Conservation (phyloP, 2,888 invertebrate species). For the Amphiduros pacificus region DNA sequence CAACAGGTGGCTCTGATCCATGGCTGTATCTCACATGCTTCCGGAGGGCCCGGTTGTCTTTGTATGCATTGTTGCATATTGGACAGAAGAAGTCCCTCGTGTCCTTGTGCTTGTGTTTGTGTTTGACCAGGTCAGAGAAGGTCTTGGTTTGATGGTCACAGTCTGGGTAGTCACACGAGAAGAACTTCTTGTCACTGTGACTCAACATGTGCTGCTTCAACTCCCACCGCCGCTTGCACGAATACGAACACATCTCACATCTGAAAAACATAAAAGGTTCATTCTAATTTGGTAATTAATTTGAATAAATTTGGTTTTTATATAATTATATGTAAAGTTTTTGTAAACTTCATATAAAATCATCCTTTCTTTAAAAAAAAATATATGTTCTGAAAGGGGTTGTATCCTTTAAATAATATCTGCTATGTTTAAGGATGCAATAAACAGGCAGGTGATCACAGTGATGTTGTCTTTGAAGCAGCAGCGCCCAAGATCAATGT, state of each 20-base stretch:
- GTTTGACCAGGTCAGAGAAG: background rate
- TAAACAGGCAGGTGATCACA: too few relatives aligned
- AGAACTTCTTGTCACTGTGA: constrained; percentile 1
- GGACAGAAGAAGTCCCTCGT: background rate
- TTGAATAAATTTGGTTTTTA: too few relatives aligned
- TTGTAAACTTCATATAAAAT: too few relatives aligned
- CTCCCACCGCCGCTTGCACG: constrained; percentile 1
- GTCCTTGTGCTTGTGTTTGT: background rate
- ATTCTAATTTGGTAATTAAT: too few relatives aligned
- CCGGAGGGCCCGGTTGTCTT: background rate
- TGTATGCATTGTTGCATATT: background rate
- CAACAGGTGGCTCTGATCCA: background rate
- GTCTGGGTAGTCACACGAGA: background rate
- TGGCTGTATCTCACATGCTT: background rate
- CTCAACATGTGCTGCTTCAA: background rate
- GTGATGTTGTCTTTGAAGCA: too few relatives aligned
- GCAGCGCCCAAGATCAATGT: too few relatives aligned
- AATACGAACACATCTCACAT: background rate
- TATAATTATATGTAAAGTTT: too few relatives aligned
- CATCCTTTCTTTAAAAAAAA: too few relatives aligned
- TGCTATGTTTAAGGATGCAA: too few relatives aligned
- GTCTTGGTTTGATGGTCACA: background rate
- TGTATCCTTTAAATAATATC: too few relatives aligned
- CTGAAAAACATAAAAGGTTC: too few relatives aligned
- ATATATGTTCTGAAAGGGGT: too few relatives aligned